A percentile compares a stretch with the other conserved stretches of the same genome.
Conservation (phyloP, 2,797 vertebrate genomes). For the Coilia nasus region DNA sequence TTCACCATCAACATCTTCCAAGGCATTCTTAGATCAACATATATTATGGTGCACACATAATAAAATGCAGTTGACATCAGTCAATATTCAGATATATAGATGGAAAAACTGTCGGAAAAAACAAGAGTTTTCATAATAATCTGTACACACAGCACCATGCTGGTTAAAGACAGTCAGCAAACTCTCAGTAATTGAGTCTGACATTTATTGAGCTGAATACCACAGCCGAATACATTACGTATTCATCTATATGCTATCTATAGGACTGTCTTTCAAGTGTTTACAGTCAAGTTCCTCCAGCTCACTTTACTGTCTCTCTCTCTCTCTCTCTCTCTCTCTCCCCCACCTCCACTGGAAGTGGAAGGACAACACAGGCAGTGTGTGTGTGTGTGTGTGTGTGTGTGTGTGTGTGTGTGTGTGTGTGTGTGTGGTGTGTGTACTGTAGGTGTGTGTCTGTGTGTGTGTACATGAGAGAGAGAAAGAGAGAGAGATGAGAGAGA, state of each 20-base stretch:
- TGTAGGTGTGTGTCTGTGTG: no score
- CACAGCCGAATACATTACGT: slow-evolving; percentile 8
- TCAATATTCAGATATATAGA: background rate
- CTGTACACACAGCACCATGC: background rate
- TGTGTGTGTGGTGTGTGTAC: background rate
- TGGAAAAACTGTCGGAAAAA: background rate
- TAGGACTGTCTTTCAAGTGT: background rate
- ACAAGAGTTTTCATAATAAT: background rate
- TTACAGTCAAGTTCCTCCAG: background rate
- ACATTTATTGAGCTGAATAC: no score
- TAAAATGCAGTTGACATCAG: background rate
- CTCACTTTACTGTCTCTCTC: background rate
- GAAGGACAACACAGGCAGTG: no score
- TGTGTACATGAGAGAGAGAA: background rate
- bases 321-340: background rate
- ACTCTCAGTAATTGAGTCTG: slow-evolving; percentile 11
- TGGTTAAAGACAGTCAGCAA: background rate
- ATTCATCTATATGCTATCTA: background rate
- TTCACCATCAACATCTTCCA: no score
- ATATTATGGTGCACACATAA: background rate
- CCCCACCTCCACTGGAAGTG: no score
- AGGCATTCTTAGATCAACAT: background rate
- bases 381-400: no score
- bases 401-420: no score
- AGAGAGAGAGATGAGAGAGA: background rate